phyloP scores from a whole-genome alignment of 2,888 invertebrate genomes.

The Lepidocyrtoides sp. region DNA sequence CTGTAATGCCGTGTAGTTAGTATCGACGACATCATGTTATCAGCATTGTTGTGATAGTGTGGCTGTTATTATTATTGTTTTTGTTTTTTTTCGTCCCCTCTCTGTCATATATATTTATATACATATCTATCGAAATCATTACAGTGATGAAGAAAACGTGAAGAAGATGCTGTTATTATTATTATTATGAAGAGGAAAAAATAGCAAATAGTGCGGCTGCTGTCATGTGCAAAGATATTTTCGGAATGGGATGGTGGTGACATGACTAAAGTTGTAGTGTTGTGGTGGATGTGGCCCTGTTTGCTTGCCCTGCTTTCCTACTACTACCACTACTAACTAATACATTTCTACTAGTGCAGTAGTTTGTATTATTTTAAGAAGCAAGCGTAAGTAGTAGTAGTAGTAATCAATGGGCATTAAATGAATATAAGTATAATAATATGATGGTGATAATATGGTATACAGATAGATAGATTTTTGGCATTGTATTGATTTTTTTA shows the following conservation, averaged over 20 bases:
- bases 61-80: not conserved
- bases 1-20: not conserved
- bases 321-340: not conserved
- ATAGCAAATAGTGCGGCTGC: constrained; percentile 33
- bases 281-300: constrained; percentile 62
- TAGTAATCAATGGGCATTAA: constrained; percentile 22
- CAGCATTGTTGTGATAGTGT: constrained; percentile 18
- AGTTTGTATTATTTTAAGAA: constrained; percentile 34
- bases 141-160: not conserved
- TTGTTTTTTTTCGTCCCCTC: constrained; percentile 29
- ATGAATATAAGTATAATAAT: no score
- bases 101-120: constrained; percentile 9
- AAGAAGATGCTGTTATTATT: not conserved
- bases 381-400: constrained; percentile 6
- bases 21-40: constrained; percentile 38
- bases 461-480: not conserved
- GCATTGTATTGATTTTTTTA: not conserved
- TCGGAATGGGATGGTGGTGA: constrained; percentile 54
- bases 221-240: constrained; percentile 49
- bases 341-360: not conserved
- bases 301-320: constrained; percentile 48
- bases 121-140: not conserved
- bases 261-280: constrained; percentile 55
- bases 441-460: not conserved
- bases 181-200: constrained; percentile 7